Conservation (phyloP, 37 sponge, comb jelly and placozoan species). For the Tethya wilhelma region DNA sequence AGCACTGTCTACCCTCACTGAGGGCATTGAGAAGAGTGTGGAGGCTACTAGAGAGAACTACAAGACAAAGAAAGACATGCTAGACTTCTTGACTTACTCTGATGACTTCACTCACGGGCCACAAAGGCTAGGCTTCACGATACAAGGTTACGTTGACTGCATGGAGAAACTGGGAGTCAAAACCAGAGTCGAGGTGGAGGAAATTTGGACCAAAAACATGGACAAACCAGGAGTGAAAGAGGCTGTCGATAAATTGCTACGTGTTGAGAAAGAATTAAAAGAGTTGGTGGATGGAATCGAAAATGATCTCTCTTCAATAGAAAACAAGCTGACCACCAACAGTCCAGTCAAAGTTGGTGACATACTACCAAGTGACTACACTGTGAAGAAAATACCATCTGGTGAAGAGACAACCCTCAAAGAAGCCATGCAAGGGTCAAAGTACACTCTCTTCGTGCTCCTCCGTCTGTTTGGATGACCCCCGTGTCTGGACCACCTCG, state of each 20-base stretch:
- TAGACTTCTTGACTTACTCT: too few relatives aligned
- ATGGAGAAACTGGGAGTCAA: conserved; percentile 8
- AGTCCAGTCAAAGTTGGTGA: background rate
- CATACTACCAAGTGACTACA: background rate
- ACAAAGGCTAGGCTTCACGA: background rate
- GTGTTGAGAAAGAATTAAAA: conserved; percentile 10
- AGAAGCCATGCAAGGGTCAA: conserved; percentile 3
- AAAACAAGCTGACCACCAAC: background rate
- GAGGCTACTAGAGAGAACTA: too few relatives aligned
- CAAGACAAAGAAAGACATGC: too few relatives aligned
- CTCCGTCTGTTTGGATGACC: conserved; percentile 61
- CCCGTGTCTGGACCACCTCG: conserved; percentile 53
- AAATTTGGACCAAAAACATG: background rate
- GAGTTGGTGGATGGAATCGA: conserved; percentile 9
- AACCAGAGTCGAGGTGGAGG: conserved; percentile 12
- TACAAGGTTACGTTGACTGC: conserved; percentile 18
- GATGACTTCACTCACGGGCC: too few relatives aligned
- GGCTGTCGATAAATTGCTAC: conserved; percentile 9
- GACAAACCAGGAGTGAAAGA: conserved; percentile 9
- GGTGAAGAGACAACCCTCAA: background rate
- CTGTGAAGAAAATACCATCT: background rate
- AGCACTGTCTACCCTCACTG: too few relatives aligned
- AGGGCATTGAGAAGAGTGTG: too few relatives aligned
- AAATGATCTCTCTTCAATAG: background rate
- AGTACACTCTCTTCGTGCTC: conserved; percentile 51